These are phyloP conservation scores for Microtus pennsylvanicus DNA, from an alignment of 2,113 vertebrate species.

Conservation along the genomic window DNA sequence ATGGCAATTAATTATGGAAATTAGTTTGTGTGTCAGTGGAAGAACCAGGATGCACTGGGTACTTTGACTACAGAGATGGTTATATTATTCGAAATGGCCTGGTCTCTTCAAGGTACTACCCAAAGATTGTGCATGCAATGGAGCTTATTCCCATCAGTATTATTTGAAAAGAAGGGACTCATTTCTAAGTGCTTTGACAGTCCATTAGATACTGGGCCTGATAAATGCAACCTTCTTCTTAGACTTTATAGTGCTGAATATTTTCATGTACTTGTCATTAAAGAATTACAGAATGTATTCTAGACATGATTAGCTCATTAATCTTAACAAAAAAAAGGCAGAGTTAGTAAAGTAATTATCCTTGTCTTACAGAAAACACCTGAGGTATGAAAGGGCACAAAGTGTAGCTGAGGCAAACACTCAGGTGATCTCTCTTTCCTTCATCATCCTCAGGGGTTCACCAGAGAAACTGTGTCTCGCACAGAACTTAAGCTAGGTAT, in stretches of 20 bases:
- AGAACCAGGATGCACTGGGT: not conserved
- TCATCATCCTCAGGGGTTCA: not conserved
- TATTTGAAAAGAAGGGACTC: not conserved
- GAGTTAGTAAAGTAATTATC: constrained; percentile 53
- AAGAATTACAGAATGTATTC: constrained; percentile 52
- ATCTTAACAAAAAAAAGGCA: constrained; percentile 47
- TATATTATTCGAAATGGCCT: not conserved
- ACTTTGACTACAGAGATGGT: not conserved
- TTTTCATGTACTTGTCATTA: constrained; percentile 54
- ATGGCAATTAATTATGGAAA: not conserved
- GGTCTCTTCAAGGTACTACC: not conserved
- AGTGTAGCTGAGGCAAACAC: not conserved
- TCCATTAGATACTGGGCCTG: not conserved
- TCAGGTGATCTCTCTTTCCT: not conserved
- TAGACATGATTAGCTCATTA: constrained; percentile 69
- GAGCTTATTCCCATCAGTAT: not conserved
- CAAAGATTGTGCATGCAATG: not conserved
- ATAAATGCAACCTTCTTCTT: constrained; percentile 32
- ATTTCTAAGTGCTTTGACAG: not conserved
- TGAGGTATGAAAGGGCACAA: constrained; percentile 8
- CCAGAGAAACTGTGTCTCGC: not conserved
- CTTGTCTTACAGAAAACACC: constrained; percentile 46
- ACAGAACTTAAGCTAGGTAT: not conserved
- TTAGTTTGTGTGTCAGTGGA: not conserved
- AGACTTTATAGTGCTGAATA: constrained; percentile 11